phyloP scores from a whole-genome alignment of 2,888 invertebrate species.

The Orthosia gracilis region DNA sequence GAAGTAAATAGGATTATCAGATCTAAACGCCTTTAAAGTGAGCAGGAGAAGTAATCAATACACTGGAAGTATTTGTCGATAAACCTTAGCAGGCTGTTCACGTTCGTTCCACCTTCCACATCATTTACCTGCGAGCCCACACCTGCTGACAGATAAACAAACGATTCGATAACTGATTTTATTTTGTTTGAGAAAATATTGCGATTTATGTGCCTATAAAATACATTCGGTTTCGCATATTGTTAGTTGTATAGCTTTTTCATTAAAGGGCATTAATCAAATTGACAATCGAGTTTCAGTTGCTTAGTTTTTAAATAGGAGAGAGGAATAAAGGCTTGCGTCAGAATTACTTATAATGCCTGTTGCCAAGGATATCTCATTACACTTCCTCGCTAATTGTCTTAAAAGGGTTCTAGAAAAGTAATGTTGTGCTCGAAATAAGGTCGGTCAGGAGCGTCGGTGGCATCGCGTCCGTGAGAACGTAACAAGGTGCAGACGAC shows the following conservation, averaged over 20 bases:
- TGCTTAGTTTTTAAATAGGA: conserved; percentile 6
- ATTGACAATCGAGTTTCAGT: conserved; percentile 27
- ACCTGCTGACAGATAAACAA: conserved; percentile 78
- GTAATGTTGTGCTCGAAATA: conserved; percentile 79
- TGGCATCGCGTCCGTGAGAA: conserved; percentile 77
- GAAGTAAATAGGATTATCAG: conserved; percentile 48
- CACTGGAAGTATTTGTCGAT: conserved; percentile 59
- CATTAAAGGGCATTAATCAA: conserved; percentile 52
- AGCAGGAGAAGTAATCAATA: conserved; percentile 52
- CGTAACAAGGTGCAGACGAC: conserved; percentile 80
- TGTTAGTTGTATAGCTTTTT: conserved; percentile 51
- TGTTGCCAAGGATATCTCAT: conserved; percentile 68
- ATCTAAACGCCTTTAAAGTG: conserved; percentile 43
- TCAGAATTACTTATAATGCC: conserved; percentile 47
- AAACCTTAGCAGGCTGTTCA: conserved; percentile 67
- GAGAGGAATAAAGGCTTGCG: conserved; percentile 20
- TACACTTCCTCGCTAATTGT: conserved; percentile 71
- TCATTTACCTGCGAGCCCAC: conserved; percentile 76
- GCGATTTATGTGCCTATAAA: conserved; percentile 65
- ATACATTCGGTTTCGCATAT: conserved; percentile 48
- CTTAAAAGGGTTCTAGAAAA: conserved; percentile 78
- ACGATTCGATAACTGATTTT: conserved; percentile 77
- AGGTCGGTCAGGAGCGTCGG: conserved; percentile 67
- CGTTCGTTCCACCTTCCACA: conserved; percentile 74
- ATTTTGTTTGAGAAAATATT: conserved; percentile 73